Evolutionary conservation across 2,797 vertebrate species (phyloP).

Genomic region (Gymnodraco acuticeps): DNA sequence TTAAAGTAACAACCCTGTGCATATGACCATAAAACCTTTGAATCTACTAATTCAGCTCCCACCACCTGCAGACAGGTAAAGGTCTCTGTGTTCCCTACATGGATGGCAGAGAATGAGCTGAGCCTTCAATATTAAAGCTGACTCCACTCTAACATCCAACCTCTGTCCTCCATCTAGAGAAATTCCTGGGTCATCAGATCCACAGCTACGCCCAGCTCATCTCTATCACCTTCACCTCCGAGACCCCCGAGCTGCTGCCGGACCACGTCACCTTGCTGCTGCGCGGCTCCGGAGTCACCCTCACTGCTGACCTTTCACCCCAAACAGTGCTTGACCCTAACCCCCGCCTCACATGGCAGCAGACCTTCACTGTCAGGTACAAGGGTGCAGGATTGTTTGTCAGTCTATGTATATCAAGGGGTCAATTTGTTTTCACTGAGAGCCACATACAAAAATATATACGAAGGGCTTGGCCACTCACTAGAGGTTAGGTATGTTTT

Average conservation of each 20-base stretch:
- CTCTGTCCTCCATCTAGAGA: constrained; percentile 78
- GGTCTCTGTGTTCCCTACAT: background rate
- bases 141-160: constrained; percentile 39
- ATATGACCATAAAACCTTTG: too few species aligned
- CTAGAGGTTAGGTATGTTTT: too few species aligned
- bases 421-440: too few species aligned
- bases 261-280: constrained; percentile 81
- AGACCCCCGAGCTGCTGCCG: constrained; percentile 69
- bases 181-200: constrained; percentile 88
- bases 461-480: too few species aligned
- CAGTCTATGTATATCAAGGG: constrained; percentile 15
- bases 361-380: constrained; percentile 87
- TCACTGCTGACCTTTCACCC: constrained; percentile 71
- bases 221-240: constrained; percentile 83
- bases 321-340: constrained; percentile 23
- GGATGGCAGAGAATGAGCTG: background rate
- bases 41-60: constrained; percentile 2
- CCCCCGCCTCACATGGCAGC: constrained; percentile 38
- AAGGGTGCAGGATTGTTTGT: constrained; percentile 9
- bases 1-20: too few species aligned
- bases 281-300: constrained; percentile 82
- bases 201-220: constrained; percentile 91
- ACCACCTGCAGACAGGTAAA: background rate
- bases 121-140: constrained; percentile 24
- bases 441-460: too few species aligned